These are phyloP conservation scores for Tetranychus piercei DNA, from an alignment of 2,888 invertebrate genomes.

Conservation along the genomic window DNA sequence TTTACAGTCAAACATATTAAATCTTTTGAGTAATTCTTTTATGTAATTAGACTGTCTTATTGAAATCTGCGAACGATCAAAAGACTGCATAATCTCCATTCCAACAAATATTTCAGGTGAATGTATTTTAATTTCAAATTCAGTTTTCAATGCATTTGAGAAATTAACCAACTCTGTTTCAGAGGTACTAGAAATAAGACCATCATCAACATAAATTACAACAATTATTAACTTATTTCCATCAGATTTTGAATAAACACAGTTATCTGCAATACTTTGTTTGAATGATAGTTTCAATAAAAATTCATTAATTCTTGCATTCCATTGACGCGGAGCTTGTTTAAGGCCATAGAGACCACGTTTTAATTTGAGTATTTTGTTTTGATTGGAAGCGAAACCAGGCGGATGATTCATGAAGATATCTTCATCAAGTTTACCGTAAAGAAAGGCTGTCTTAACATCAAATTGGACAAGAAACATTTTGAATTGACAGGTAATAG, in stretches of 20 bases:
- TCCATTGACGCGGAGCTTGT: no score
- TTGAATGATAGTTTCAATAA: no score
- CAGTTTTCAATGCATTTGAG: no score
- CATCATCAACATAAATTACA: conserved; percentile 24
- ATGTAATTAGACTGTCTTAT: conserved; percentile 9
- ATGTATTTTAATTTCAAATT: conserved; percentile 10
- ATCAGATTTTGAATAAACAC: conserved; percentile 16
- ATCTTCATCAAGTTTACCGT: conserved; percentile 22
- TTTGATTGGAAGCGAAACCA: conserved; percentile 18
- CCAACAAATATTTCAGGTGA: conserved; percentile 10
- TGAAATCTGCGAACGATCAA: neutral
- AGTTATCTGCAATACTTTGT: conserved; percentile 19
- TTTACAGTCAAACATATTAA: conserved; percentile 4
- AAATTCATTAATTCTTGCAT: no score
- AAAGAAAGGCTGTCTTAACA: conserved; percentile 24
- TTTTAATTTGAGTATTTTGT: no score
- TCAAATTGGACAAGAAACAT: conserved; percentile 21
- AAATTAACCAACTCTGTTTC: neutral
- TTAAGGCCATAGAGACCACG: no score
- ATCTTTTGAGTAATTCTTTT: neutral
- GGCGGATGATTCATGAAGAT: conserved; percentile 25
- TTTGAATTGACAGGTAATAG: conserved; percentile 16
- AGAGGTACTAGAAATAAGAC: neutral
- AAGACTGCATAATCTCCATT: neutral
- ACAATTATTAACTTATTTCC: neutral